Percentiles rank a stretch among this genome's conserved stretches.
These are phyloP conservation scores for Nemapogon koenigi DNA, from an alignment of 2,888 invertebrate genomes.

Conservation along the genomic window DNA sequence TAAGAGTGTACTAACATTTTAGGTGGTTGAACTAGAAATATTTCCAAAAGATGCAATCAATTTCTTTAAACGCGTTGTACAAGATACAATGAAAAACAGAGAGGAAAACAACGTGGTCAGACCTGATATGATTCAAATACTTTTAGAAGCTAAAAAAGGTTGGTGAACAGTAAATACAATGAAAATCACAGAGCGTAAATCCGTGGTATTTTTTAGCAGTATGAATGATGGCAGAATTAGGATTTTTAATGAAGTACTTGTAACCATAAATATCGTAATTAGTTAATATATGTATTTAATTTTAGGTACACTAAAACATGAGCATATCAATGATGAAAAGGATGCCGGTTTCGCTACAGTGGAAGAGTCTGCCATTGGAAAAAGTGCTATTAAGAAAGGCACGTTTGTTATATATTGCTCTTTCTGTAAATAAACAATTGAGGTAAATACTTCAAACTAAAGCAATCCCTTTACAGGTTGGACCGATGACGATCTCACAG, in stretches of 20 bases:
- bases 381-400: slow-evolving; percentile 29
- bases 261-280: too few relatives aligned
- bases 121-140: slow-evolving; percentile 60
- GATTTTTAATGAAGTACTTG: too few relatives aligned
- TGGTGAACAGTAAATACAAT: too few relatives aligned
- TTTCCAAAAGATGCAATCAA: neutral
- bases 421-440: too few relatives aligned
- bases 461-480: slow-evolving; percentile 34
- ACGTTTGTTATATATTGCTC: too few relatives aligned
- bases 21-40: too few relatives aligned
- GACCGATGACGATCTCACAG: slow-evolving; percentile 42
- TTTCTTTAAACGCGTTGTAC: slow-evolving; percentile 37
- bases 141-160: slow-evolving; percentile 60
- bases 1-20: too few relatives aligned
- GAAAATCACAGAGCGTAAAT: too few relatives aligned
- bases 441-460: too few relatives aligned
- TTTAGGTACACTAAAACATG: slow-evolving; percentile 27
- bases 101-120: slow-evolving; percentile 36
- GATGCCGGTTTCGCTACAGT: slow-evolving; percentile 44
- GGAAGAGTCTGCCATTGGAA: slow-evolving; percentile 39
- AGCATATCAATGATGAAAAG: slow-evolving; percentile 20
- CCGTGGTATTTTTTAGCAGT: too few relatives aligned
- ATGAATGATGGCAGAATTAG: too few relatives aligned
- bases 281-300: too few relatives aligned
- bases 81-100: slow-evolving; percentile 37